Percentiles rank a stretch among this genome's conserved stretches.
Evolutionary conservation across 1,140 invertebrate genomes (phyloP).

Genomic region (Papilio aristodemus): DNA sequence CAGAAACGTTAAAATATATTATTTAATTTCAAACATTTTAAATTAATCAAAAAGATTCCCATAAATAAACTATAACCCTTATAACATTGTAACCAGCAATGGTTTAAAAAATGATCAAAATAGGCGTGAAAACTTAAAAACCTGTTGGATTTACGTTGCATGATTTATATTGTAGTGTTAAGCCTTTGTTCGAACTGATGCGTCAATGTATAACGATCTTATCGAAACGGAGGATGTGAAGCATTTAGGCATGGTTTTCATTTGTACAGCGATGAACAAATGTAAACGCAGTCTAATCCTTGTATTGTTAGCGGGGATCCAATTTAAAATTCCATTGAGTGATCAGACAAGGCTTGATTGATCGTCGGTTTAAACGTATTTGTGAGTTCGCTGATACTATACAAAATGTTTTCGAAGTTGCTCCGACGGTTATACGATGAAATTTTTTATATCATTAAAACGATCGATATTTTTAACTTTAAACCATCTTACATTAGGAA

Average conservation of each 20-base stretch:
- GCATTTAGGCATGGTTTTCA: conserved; percentile 15
- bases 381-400: conserved; percentile 37
- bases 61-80: conserved; percentile 67
- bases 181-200: conserved; percentile 13
- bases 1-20: too few relatives aligned
- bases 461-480: neutral
- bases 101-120: conserved; percentile 19
- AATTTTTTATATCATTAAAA: neutral
- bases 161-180: conserved; percentile 11
- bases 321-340: conserved; percentile 74
- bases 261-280: conserved; percentile 54
- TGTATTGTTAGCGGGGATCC: conserved; percentile 73
- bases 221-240: conserved; percentile 25
- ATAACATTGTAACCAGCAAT: conserved; percentile 52
- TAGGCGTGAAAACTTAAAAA: conserved; percentile 18
- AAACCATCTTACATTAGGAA: too few relatives aligned
- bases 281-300: conserved; percentile 63
- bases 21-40: conserved; percentile 39
- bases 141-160: conserved; percentile 37
- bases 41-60: conserved; percentile 50
- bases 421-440: neutral
- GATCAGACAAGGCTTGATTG: conserved; percentile 72
- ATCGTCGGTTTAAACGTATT: conserved; percentile 64
- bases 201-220: conserved; percentile 39
- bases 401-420: conserved; percentile 21